Evolutionary conservation across 2,113 vertebrate species (phyloP).

Genomic region (Eulemur macaco): DNA sequence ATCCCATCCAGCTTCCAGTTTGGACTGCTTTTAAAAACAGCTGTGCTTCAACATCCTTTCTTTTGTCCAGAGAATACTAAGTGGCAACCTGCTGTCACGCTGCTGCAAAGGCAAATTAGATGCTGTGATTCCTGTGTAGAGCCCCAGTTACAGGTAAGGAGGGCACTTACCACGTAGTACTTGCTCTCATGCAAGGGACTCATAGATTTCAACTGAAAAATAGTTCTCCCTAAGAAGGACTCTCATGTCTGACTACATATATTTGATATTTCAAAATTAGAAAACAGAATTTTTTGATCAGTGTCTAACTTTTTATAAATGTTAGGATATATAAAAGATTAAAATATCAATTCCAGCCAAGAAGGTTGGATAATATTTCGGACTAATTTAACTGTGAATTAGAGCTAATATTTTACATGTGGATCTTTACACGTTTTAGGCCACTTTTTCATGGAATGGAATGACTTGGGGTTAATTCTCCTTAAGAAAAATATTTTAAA

Average conservation of each 20-base stretch:
- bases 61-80: constrained; percentile 46
- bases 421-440: background rate
- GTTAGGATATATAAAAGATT: background rate
- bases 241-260: background rate
- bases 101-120: constrained; percentile 47
- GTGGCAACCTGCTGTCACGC: constrained; percentile 6
- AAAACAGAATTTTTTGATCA: background rate
- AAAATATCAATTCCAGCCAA: background rate
- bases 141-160: constrained; percentile 1
- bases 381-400: background rate
- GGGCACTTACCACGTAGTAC: background rate
- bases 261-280: background rate
- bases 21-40: constrained; percentile 48
- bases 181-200: background rate
- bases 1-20: background rate
- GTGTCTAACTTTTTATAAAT: constrained; percentile 44
- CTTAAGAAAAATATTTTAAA: background rate
- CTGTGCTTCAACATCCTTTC: constrained; percentile 51
- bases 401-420: background rate
- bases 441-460: background rate
- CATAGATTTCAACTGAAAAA: constrained; percentile 7
- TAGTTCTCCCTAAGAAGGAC: background rate
- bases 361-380: background rate
- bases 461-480: background rate
- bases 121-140: background rate